These are phyloP conservation scores for Camponotus vicinus DNA, from an alignment of 1,140 invertebrate genomes.

Conservation along the genomic window DNA sequence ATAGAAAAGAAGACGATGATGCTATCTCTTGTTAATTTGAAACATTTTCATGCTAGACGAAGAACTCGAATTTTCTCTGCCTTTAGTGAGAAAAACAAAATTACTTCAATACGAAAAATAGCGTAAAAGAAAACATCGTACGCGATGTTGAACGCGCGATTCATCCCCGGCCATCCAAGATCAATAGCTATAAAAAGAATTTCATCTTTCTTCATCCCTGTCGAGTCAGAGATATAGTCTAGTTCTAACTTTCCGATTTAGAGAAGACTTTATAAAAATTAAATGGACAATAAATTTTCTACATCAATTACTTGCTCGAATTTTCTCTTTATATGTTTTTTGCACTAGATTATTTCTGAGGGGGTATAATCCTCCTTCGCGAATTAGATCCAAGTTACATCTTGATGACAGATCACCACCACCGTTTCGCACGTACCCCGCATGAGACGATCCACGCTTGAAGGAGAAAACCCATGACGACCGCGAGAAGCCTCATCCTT, in stretches of 20 bases:
- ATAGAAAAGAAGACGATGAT: not conserved
- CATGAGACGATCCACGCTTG: conserved; percentile 56
- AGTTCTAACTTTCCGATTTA: not conserved
- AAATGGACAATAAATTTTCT: not conserved
- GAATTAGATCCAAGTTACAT: not conserved
- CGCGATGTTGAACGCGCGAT: not conserved
- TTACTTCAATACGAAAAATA: not conserved
- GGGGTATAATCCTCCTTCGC: not conserved
- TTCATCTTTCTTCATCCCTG: not conserved
- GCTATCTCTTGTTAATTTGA: not conserved
- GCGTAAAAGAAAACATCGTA: not conserved
- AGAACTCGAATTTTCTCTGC: not conserved
- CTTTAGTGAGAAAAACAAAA: not conserved
- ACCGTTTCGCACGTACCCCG: conserved; percentile 65
- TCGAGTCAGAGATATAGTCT: not conserved
- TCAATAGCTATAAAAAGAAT: conserved; percentile 3
- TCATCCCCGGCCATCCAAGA: not conserved
- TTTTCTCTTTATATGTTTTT: not conserved
- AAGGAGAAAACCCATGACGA: conserved; percentile 47
- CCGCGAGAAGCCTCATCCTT: conserved; percentile 54
- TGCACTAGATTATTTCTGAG: not conserved
- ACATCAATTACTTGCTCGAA: not conserved
- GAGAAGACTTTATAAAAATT: not conserved
- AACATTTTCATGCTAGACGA: not conserved
- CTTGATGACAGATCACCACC: not conserved